Percentiles rank a stretch among this genome's conserved stretches.
phyloP scores from a whole-genome alignment of 2,797 vertebrate genomes.

The Tapirus indicus region DNA sequence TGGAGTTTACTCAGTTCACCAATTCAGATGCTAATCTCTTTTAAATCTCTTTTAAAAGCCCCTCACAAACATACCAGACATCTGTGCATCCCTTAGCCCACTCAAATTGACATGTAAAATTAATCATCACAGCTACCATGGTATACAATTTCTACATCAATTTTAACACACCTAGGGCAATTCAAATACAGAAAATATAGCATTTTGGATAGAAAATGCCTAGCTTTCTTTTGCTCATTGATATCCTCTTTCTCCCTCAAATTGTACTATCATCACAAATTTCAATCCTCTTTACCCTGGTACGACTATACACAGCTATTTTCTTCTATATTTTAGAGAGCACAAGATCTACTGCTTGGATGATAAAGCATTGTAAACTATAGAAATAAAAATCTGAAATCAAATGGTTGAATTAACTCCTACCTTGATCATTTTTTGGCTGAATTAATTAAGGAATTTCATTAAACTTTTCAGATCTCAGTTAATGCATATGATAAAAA shows the following conservation, averaged over 20 bases:
- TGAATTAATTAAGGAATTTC: background rate
- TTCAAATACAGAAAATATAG: background rate
- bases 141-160: background rate
- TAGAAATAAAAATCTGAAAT: background rate
- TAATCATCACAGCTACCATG: background rate
- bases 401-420: background rate
- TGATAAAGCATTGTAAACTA: background rate
- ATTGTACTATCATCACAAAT: background rate
- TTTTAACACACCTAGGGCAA: background rate
- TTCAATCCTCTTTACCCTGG: background rate
- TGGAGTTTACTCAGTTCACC: background rate
- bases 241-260: background rate
- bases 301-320: background rate
- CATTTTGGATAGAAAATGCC: background rate
- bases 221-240: background rate
- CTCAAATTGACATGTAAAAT: background rate
- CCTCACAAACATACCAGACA: background rate
- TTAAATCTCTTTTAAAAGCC: background rate
- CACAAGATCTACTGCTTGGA: background rate
- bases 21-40: background rate
- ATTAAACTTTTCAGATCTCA: background rate
- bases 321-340: background rate
- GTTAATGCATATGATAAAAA: background rate
- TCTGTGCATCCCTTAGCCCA: background rate
- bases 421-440: background rate